Base-by-base conservation (phyloP, 1,140 invertebrate genomes). In the Eufriesea mexicana region DNA sequence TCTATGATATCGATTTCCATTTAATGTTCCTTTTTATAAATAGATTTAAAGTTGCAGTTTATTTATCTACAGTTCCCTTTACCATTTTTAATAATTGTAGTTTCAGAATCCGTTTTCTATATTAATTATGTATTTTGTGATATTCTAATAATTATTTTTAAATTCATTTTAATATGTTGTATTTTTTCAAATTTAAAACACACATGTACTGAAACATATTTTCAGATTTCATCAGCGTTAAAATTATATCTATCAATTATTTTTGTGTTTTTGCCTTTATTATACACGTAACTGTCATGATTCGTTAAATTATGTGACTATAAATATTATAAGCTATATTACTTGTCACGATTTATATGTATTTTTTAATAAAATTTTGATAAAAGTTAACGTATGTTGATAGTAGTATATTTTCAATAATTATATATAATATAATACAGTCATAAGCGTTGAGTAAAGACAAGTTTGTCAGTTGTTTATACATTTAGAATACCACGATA, bases 281-380 rank as follows among this genome's bases (percentile, higher is more conserved):
- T 62, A 62, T 67, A 79, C 18, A 49, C 42, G 28, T 72, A 81
- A 75, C 10, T 47, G 18, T 51, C 47, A 20, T 64, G 51, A 18
- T 42, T 66, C 55, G 35, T 81, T 66, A 66, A 7, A 66, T 28
- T 55, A 55, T 81, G 18, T 74, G 70, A 18, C 47, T 74, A 70
- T 62, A 62, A 78, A 47, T 54, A 42, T 18, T 49, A n/a, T 23
- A 62, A 35, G 51, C 20, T 12, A 18, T 55, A 28, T 83, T 81
- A 75, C 42, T 83, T 47, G 61, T 68, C 47, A 84, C 62, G 55
- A 79, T 84, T 74, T 84, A n/a, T 85, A 79, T 82, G 72, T 86
- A 85, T 83, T 66, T 72, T 86, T 64, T 76, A 86, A 84, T 86
- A 85, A 86, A 86, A 81, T 23, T 57, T 77, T 72, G 55, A 84